Evolutionary conservation across 2,113 vertebrate genomes (phyloP).

Genomic region (Rhadina sibilatrix): DNA sequence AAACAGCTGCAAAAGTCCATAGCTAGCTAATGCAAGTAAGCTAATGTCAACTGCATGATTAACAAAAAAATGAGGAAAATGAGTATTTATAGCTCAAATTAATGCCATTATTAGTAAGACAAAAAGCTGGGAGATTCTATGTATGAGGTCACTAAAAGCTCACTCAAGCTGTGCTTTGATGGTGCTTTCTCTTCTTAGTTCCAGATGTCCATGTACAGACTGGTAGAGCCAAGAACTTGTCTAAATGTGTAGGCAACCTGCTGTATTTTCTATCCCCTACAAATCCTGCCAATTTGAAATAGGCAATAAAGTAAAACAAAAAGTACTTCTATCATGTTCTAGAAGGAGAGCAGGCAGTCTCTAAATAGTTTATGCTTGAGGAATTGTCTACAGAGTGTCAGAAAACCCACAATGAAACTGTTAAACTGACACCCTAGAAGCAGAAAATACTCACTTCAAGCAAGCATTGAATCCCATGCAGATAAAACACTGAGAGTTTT

Average conservation of each 20-base stretch:
- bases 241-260: neutral
- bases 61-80: neutral
- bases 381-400: neutral
- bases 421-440: neutral
- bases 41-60: neutral
- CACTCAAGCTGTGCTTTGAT: neutral
- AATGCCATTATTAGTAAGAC: neutral
- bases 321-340: neutral
- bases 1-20: neutral
- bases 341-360: neutral
- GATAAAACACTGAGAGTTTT: neutral
- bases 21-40: neutral
- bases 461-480: neutral
- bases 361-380: neutral
- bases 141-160: neutral
- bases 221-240: neutral
- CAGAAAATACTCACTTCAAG: neutral
- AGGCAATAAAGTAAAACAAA: neutral
- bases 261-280: neutral
- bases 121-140: neutral
- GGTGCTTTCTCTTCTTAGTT: neutral
- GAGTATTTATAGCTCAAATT: neutral
- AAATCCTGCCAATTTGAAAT: neutral
- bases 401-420: neutral
- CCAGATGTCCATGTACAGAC: neutral